phyloP scores from a whole-genome alignment of 2,888 invertebrate genomes.

The Lasioglossum zephyrum region DNA sequence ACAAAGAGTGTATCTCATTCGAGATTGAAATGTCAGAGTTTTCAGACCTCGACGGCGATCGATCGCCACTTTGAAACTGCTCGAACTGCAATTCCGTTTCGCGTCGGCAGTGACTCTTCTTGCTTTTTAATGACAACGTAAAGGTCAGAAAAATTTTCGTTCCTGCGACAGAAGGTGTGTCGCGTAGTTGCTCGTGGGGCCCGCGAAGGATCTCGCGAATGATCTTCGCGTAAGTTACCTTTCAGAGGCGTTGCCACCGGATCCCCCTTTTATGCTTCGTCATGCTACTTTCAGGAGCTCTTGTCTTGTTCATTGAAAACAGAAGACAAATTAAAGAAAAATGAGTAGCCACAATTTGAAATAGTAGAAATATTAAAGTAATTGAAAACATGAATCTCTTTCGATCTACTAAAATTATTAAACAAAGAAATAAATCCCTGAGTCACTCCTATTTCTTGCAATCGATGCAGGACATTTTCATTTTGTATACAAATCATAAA shows the following conservation, averaged over 20 bases:
- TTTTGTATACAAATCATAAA: no score
- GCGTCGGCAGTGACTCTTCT: constrained; percentile 33
- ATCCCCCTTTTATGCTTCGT: not conserved
- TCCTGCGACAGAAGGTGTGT: constrained; percentile 62
- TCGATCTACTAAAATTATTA: not conserved
- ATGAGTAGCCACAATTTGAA: no score
- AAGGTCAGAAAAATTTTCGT: constrained; percentile 60
- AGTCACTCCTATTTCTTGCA: no score
- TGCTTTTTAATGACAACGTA: constrained; percentile 56
- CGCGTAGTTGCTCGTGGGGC: constrained; percentile 20
- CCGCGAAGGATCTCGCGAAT: not conserved
- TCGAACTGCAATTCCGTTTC: constrained; percentile 49
- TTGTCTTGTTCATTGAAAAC: not conserved
- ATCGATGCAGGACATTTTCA: no score
- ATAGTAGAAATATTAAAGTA: not conserved
- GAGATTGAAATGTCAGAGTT: constrained; percentile 52
- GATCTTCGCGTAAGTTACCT: constrained; percentile 15
- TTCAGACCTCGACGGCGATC: constrained; percentile 32
- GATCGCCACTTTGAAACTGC: constrained; percentile 23
- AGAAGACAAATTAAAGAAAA: not conserved
- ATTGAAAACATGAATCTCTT: no score
- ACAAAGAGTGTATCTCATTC: constrained; percentile 27
- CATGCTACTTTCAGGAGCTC: not conserved
- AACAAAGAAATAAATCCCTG: not conserved
- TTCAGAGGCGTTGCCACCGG: constrained; percentile 18